These are phyloP conservation scores for Montifringilla adamsi DNA, from an alignment of 2,113 vertebrate genomes.

Conservation along the genomic window DNA sequence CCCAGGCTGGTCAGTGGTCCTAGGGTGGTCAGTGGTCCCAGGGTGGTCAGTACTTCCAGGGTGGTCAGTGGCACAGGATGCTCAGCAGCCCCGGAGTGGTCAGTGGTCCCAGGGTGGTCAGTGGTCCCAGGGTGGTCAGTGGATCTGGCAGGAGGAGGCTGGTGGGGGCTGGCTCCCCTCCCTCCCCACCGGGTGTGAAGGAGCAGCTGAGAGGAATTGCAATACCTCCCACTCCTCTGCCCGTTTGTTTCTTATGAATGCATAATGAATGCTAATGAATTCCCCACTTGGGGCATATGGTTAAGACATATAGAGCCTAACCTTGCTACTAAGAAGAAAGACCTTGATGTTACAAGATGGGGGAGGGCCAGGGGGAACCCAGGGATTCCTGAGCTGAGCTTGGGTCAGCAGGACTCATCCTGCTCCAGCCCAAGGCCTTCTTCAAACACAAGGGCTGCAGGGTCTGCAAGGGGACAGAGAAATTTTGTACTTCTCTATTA, in stretches of 20 bases:
- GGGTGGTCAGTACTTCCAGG: accelerated
- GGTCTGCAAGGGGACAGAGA: neutral
- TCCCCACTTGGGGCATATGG: constrained; percentile 61
- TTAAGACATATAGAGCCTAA: constrained; percentile 65
- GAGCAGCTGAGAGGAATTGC: constrained; percentile 70
- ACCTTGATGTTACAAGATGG: constrained; percentile 12
- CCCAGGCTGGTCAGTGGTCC: accelerated
- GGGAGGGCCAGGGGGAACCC: neutral
- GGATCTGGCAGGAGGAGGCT: neutral
- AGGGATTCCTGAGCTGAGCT: neutral
- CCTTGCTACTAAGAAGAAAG: constrained; percentile 40
- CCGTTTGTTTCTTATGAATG: constrained; percentile 67
- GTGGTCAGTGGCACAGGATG: too few relatives aligned
- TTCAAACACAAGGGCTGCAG: neutral
- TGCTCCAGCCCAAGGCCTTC: neutral
- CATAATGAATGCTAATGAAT: constrained; percentile 86
- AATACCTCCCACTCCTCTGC: constrained; percentile 54
- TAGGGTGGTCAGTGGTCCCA: accelerated
- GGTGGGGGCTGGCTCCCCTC: neutral
- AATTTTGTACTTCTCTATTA: neutral
- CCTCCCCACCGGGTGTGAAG: constrained; percentile 33
- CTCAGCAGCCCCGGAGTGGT: accelerated
- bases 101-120: neutral
- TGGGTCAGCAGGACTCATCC: neutral
- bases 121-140: accelerated